phyloP scores from a whole-genome alignment of 92 coral and sea anemone species.

The Isaurus tuberculatus region DNA sequence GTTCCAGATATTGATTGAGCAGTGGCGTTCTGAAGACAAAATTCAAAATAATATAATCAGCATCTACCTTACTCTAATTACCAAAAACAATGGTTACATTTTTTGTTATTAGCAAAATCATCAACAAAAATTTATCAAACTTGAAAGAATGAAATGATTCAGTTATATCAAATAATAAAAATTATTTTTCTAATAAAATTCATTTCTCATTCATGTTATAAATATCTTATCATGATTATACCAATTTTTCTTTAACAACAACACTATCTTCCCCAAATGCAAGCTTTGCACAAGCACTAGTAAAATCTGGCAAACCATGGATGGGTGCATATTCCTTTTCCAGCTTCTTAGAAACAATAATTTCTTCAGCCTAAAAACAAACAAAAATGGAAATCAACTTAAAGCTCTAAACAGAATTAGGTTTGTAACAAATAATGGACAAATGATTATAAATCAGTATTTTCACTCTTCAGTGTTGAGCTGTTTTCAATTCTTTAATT shows the following conservation, averaged over 20 bases:
- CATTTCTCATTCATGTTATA: neutral
- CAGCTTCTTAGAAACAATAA: conserved; percentile 75
- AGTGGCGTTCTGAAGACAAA: conserved; percentile 81
- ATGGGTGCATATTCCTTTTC: conserved; percentile 98
- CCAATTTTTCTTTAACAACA: conserved; percentile 83
- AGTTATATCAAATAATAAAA: neutral
- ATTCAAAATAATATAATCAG: neutral
- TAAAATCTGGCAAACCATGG: conserved; percentile 86
- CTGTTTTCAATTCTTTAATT: too few species aligned
- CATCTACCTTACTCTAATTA: too few species aligned
- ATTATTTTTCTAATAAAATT: neutral
- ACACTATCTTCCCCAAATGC: conserved; percentile 96
- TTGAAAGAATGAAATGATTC: too few species aligned
- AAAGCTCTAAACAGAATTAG: too few species aligned
- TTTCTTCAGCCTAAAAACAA: conserved; percentile 82
- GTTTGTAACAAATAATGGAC: too few species aligned
- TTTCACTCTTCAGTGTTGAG: too few species aligned
- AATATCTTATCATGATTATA: neutral
- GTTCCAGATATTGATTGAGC: conserved; percentile 97
- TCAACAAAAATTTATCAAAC: too few species aligned
- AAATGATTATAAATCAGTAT: too few species aligned
- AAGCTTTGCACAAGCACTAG: conserved; percentile 81
- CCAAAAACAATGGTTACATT: too few species aligned
- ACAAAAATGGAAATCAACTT: neutral
- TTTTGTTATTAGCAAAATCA: too few species aligned